Evolutionary conservation across 2,888 invertebrate species (phyloP).

Genomic region (Philhelius pedissequus): DNA sequence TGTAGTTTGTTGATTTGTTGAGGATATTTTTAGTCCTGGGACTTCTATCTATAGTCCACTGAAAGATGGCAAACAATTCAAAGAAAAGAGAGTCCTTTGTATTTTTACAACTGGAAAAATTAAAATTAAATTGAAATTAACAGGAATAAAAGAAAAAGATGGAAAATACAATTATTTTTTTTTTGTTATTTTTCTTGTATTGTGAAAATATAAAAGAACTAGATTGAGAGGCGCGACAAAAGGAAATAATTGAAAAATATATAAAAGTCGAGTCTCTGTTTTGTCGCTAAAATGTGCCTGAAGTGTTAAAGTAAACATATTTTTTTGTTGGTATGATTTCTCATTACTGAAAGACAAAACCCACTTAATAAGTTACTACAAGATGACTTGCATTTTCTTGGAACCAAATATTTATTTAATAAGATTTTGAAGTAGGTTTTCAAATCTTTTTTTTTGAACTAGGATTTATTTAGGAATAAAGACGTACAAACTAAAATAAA

Average conservation of each 20-base stretch:
- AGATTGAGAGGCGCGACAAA: neutral
- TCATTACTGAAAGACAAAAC: neutral
- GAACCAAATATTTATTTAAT: neutral
- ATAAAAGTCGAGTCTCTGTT: conserved; percentile 4
- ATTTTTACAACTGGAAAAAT: conserved; percentile 62
- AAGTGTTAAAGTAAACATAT: neutral
- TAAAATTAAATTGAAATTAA: conserved; percentile 67
- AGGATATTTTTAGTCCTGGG: conserved; percentile 40
- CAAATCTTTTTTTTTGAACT: no score
- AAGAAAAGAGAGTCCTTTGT: conserved; percentile 59
- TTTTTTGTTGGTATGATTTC: neutral
- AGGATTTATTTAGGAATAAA: no score
- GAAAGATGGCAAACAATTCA: conserved; percentile 66
- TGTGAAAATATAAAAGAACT: conserved; percentile 7
- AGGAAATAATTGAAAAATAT: conserved; percentile 9
- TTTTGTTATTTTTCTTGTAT: neutral
- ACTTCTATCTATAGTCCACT: conserved; percentile 37
- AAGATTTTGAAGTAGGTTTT: neutral
- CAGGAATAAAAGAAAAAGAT: neutral
- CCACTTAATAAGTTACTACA: neutral
- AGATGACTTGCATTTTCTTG: neutral
- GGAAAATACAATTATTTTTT: conserved; percentile 26
- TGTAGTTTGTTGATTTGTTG: conserved; percentile 35
- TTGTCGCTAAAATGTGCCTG: neutral
- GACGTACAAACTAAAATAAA: no score